Base-by-base conservation (phyloP, 2,797 vertebrate genomes). In the Argya squamiceps region DNA sequence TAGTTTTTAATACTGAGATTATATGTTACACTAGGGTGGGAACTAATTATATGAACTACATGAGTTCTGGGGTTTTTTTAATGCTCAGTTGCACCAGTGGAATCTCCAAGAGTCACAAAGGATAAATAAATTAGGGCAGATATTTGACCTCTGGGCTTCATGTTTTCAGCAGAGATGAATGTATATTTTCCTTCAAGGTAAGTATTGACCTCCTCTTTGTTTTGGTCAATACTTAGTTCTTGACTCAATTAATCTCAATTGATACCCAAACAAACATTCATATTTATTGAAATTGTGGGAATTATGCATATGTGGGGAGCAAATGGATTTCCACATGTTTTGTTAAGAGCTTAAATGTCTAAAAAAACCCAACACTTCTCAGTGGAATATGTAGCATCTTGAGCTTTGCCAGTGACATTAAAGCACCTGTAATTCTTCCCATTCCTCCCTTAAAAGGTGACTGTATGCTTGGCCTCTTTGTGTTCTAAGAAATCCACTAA, bases 171-270 rank as follows among this genome's bases (percentile, higher is more conserved):
- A 9, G 52, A 92, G 78, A 70, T 76, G 18, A 91, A 87, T 80
- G 62, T 60, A 18, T 22, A 39, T 80, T 95, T 92, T 89, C 26
- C 60, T 85, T 92, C 53, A 37, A 3, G 50, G 5, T n/a, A 43
- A 41, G 6, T 85, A 94, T 80, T 89, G 91, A 91, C n/a, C 34
- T 87, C 4, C 20, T 74, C 49, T 89, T 79, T 71, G 27, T 84
- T 94, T 88, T 75, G 53, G 46, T 95, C 89, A 89, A 75, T 89
- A 92, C 36, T 50, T 83, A 47, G 34, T 84, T 67, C 70, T 89
- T 88, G 60, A 83, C 49, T 92, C 71, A 79, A 53, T 92, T 87
- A 34, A 76, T 95, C 88, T 94, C 62, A 87, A 67, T 68, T 93
- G 71, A 85, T 84, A 93, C 5, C 47, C 24, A 44, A 88, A 93